Base-by-base conservation (phyloP, 2,797 vertebrate genomes). In the Scolopax bukidnonensis region DNA sequence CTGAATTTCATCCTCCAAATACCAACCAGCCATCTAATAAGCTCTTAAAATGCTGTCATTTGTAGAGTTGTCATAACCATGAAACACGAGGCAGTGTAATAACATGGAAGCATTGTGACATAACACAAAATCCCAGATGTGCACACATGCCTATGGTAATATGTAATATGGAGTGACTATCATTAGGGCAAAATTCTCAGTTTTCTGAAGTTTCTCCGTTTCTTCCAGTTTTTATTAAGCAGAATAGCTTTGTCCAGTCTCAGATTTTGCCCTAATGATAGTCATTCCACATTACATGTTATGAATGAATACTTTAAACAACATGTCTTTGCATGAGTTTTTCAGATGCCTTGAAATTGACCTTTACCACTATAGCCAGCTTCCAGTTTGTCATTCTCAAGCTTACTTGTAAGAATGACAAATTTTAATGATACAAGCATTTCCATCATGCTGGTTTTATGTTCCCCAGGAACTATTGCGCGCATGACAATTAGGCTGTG, bases 301-400 rank as follows among this genome's bases (percentile, higher is more conserved):
- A n/a, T 25, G 51, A 38, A 18, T 32, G 19, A 87, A 80, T 57
- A 6, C 48, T 68, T 51, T 40, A 43, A 73, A n/a, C 4, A 57
- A 41, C 10, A 20, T 25, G 28, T 69, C 14, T 79, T 90, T 56
- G 24, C 36, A 23, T 51, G 48, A 67, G 32, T 10, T 53, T 32
- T 89, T 87, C 61, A 75, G 40, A 12, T 63, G 41, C 27, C 48
- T 65, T 83, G 24, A 21, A 64, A 15, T 64, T 60, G 89, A 43
- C 16, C 8, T 87, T 75, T 65, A 63, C 27, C 17, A 43, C 18
- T 53, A 7, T 21, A 56, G 17, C 36, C 83, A 36, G 15, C 38
- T 85, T 82, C 32, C 38, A 91, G 19, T 60, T 87, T 60, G 38
- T 64, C 19, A 19, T 78, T 79, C 48, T 56, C 84, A 50, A 79